phyloP scores from a whole-genome alignment of 2,888 invertebrate species.

The Tachina fera region DNA sequence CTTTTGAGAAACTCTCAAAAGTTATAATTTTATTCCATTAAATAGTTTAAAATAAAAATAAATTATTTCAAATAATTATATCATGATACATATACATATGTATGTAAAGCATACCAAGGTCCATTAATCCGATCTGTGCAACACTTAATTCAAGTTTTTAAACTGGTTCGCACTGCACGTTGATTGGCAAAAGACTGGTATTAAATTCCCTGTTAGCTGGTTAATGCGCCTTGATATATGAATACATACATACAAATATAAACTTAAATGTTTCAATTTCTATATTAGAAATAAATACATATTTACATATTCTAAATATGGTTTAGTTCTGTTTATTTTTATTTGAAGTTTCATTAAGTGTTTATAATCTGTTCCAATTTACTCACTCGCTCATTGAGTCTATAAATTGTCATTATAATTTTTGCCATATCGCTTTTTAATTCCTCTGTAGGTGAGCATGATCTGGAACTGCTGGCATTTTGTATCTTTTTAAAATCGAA shows the following conservation, averaged over 20 bases:
- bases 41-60: slow-evolving; percentile 43
- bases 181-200: too few relatives aligned
- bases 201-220: too few relatives aligned
- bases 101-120: too few relatives aligned
- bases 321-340: slow-evolving; percentile 13
- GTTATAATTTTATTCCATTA: slow-evolving; percentile 57
- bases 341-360: neutral
- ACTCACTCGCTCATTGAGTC: slow-evolving; percentile 59
- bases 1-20: slow-evolving; percentile 46
- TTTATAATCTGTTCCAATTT: slow-evolving; percentile 57
- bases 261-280: slow-evolving; percentile 45
- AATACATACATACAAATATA: slow-evolving; percentile 2
- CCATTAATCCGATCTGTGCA: too few relatives aligned
- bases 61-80: slow-evolving; percentile 8
- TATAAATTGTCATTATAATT: slow-evolving; percentile 64
- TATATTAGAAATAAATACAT: slow-evolving; percentile 49
- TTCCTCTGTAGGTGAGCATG: slow-evolving; percentile 38
- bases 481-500: slow-evolving; percentile 33
- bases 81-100: too few relatives aligned
- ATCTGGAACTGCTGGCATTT: slow-evolving; percentile 20
- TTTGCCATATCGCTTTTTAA: slow-evolving; percentile 58
- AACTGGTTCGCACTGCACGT: too few relatives aligned
- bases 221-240: too few relatives aligned
- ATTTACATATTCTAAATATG: slow-evolving; percentile 44
- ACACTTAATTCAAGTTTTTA: too few relatives aligned